Evolutionary conservation across 2,113 vertebrate species (phyloP).

Genomic region (Symphodus melops): DNA sequence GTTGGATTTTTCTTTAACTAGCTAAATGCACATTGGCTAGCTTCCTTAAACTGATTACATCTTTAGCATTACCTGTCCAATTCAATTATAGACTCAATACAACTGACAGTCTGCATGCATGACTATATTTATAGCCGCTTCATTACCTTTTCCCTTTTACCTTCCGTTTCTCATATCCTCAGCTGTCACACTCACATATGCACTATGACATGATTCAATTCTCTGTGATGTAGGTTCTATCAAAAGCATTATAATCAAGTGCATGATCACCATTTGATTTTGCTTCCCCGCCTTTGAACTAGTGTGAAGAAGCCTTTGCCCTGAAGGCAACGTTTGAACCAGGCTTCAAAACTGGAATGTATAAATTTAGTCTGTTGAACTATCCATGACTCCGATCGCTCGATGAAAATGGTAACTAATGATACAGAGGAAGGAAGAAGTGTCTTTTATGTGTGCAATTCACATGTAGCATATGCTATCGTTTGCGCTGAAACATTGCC

Average conservation of each 20-base stretch:
- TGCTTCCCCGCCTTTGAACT: constrained; percentile 48
- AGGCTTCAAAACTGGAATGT: constrained; percentile 44
- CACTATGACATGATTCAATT: constrained; percentile 42
- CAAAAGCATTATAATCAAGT: constrained; percentile 52
- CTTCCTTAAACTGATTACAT: too few species aligned
- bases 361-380: constrained; percentile 63
- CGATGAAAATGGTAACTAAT: constrained; percentile 54
- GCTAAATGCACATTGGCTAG: too few species aligned
- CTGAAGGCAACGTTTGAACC: constrained; percentile 47
- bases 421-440: constrained; percentile 18
- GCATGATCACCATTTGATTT: constrained; percentile 32
- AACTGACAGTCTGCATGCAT: neutral
- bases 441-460: constrained; percentile 43
- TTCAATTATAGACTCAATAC: neutral
- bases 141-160: neutral
- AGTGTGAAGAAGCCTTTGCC: constrained; percentile 37
- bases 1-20: neutral
- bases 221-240: constrained; percentile 56
- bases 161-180: constrained; percentile 5
- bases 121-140: neutral
- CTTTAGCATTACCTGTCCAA: too few species aligned
- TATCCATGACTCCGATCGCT: constrained; percentile 50
- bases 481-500: constrained; percentile 22
- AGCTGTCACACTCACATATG: constrained; percentile 31
- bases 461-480: neutral